Base-by-base conservation (phyloP, 2,797 vertebrate species). In the Merluccius polli region DNA sequence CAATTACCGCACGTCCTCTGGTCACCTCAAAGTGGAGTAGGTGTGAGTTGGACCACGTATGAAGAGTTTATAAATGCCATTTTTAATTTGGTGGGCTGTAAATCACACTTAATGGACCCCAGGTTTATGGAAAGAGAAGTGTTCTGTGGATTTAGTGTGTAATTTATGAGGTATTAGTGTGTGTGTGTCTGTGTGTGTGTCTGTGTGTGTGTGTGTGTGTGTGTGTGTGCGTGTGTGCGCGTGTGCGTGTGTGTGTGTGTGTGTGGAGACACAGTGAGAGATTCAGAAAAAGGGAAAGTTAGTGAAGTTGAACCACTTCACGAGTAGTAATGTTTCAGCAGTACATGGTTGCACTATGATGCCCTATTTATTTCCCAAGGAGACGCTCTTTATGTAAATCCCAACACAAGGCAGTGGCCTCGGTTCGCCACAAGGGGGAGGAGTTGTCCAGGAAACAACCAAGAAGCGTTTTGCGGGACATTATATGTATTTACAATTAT, bases 111-210 rank as follows among this genome's bases (percentile, higher is more conserved):
- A 30, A 68, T 68, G 65, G 13, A 59, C 65, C 65, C 27, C 12
- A 7, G 27, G 65, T 29, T 68, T 68, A 68, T 68, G 65, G 65
- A 68, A 68, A 30, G 12, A 68, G 59, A 63, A 63, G 65, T 68
- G 29, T 29, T 29, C 65, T 6, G 29, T 59, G 52, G n/a, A 59
- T 59, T 59, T 21, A 59, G 52, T 29, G 24, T 16, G 27, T 30
- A 30, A 31, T 31, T 68, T 31, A 31, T 31, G 24, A 13, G 11
- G 65, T 16, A 29, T 68, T 13, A 31, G 29, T 68, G 11, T 31
- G 67, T 69, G 29, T 68, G 65, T 68, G 65, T 68, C 24, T 68
- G 21, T 68, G 65, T 68, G 65, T 68, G 65, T 68, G 65, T 68
- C 24, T 69, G 24, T 69, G 27, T 32, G 67, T 31, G 67, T 69